These are phyloP conservation scores for Corydoras sp. DNA, from an alignment of 2,113 vertebrate genomes.

Conservation along the genomic window DNA sequence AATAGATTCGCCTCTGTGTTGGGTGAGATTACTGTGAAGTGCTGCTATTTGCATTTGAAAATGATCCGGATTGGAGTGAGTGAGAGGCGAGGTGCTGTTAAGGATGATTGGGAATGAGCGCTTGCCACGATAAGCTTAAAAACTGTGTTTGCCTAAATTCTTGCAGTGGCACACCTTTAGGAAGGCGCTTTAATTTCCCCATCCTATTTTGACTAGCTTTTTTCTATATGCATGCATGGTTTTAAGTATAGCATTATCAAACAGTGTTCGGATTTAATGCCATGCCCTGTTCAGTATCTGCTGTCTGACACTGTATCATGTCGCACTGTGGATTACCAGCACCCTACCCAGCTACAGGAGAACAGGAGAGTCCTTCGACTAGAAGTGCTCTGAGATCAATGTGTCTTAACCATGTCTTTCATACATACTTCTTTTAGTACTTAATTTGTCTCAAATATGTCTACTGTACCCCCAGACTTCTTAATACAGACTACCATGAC, in stretches of 20 bases:
- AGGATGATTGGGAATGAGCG: slow-evolving; percentile 48
- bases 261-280: slow-evolving; percentile 39
- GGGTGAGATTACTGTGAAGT: slow-evolving; percentile 54
- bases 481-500: background rate
- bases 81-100: slow-evolving; percentile 44
- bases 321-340: slow-evolving; percentile 35
- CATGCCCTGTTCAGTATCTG: slow-evolving; percentile 31
- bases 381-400: slow-evolving; percentile 23
- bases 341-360: slow-evolving; percentile 29
- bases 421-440: background rate
- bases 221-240: slow-evolving; percentile 21
- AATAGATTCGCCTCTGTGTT: slow-evolving; percentile 52
- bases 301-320: slow-evolving; percentile 33
- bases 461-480: background rate
- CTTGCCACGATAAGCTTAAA: slow-evolving; percentile 46
- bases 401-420: slow-evolving; percentile 26
- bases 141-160: slow-evolving; percentile 52
- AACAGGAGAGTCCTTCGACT: slow-evolving; percentile 22
- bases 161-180: slow-evolving; percentile 44
- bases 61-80: slow-evolving; percentile 51
- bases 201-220: slow-evolving; percentile 35
- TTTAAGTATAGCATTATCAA: slow-evolving; percentile 38
- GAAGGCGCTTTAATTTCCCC: slow-evolving; percentile 44
- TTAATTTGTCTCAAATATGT: background rate
- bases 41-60: slow-evolving; percentile 53